phyloP scores from a whole-genome alignment of 2,797 vertebrate species.

The Pangasius sanitwongsei region DNA sequence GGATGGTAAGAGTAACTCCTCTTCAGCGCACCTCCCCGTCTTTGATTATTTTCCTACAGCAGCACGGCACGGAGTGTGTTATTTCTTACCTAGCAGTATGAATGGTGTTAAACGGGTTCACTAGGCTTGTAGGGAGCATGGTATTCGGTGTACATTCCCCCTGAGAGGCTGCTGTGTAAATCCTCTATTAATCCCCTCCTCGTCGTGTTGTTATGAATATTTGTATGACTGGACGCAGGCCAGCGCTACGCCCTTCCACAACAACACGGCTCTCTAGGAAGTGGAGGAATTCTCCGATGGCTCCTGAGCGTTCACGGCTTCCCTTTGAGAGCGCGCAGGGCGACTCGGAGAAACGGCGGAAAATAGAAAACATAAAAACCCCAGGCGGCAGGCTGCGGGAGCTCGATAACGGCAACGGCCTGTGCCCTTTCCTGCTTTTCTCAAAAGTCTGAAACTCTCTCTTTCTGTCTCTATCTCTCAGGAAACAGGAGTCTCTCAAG shows the following conservation, averaged over 20 bases:
- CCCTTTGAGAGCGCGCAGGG: not conserved
- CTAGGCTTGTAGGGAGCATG: not conserved
- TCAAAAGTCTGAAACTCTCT: constrained; percentile 14
- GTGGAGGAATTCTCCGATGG: constrained; percentile 21
- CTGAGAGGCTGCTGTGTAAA: constrained; percentile 15
- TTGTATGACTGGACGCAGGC: constrained; percentile 28
- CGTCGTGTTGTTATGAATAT: constrained; percentile 22
- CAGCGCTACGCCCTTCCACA: constrained; percentile 32
- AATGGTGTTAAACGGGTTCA: not conserved
- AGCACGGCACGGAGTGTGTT: not conserved
- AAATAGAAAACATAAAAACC: not conserved
- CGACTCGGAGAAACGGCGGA: constrained; percentile 11
- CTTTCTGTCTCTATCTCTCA: constrained; percentile 45
- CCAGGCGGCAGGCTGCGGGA: constrained; percentile 1
- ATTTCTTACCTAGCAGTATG: not conserved
- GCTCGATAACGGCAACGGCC: constrained; percentile 15
- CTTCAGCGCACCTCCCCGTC: not conserved
- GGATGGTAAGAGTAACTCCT: not conserved
- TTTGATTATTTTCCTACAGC: not conserved
- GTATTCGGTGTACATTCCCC: not conserved
- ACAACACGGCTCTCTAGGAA: constrained; percentile 36
- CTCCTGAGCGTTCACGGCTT: constrained; percentile 20
- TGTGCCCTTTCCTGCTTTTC: constrained; percentile 47
- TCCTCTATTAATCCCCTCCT: not conserved
- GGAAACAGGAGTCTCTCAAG: constrained; percentile 63